Conservation (phyloP, 92 coral and sea anemone genomes). For the Meandrina meandrites region DNA sequence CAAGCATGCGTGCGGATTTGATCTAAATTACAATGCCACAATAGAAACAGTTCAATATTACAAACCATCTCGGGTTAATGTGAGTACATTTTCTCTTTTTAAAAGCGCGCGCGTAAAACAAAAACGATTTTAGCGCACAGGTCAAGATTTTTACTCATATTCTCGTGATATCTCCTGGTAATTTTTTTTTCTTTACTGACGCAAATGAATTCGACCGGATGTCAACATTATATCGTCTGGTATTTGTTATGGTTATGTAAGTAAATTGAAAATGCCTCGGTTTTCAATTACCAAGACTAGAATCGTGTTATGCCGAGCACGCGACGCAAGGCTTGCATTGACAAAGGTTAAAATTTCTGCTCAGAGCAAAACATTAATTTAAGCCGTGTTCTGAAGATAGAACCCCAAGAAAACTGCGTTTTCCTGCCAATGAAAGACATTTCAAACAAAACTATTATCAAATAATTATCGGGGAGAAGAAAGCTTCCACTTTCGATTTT, state of each 20-base stretch:
- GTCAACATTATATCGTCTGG: constrained; percentile 51
- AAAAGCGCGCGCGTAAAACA: not conserved
- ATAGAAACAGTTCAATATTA: constrained; percentile 17
- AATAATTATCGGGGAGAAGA: not conserved
- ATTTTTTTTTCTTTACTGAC: constrained; percentile 3
- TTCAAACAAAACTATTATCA: constrained; percentile 4
- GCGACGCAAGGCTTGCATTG: constrained; percentile 3
- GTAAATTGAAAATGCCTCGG: constrained; percentile 57
- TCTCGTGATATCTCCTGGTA: not conserved
- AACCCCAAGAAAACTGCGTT: not conserved
- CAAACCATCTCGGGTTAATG: not conserved
- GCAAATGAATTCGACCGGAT: constrained; percentile 38
- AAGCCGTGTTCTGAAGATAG: not conserved
- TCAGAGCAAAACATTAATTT: not conserved
- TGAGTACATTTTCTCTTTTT: not conserved
- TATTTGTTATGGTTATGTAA: constrained; percentile 52
- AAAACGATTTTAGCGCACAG: not conserved
- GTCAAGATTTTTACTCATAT: not conserved
- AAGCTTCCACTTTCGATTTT: not conserved
- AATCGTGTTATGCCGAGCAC: constrained; percentile 33
- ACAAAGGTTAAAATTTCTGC: not conserved
- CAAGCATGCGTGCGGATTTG: constrained; percentile 38
- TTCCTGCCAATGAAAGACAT: not conserved
- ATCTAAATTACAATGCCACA: constrained; percentile 23
- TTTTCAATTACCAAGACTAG: constrained; percentile 44